Evolutionary conservation across 1,140 invertebrate genomes (phyloP).

Genomic region (Stratiolaelaps scimitus): DNA sequence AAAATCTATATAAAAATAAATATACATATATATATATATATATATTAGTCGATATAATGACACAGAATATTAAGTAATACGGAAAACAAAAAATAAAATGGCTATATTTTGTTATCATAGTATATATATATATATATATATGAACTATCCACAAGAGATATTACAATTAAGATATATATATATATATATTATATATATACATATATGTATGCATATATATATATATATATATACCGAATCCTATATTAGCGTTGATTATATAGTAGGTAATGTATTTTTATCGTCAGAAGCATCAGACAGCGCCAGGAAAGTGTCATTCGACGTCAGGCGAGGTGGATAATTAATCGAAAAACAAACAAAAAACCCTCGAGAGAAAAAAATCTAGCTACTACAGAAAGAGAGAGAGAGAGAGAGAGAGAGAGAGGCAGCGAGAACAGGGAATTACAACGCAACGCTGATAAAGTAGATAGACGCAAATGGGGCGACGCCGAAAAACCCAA

Average conservation of each 20-base stretch:
- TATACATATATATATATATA: neutral
- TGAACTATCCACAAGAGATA: no score
- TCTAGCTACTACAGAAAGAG: no score
- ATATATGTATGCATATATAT: neutral
- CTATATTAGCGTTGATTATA: neutral
- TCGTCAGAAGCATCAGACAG: neutral
- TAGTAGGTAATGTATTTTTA: neutral
- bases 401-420: no score
- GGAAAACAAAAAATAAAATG: neutral
- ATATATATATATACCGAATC: neutral
- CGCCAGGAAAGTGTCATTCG: neutral
- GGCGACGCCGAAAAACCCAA: neutral
- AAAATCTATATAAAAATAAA: neutral
- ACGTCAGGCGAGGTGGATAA: neutral
- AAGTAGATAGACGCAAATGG: neutral
- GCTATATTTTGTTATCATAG: conserved; percentile 28
- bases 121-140: conserved; percentile 26
- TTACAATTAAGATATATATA: no score
- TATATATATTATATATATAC: neutral
- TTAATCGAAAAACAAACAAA: no score
- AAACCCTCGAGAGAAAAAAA: no score
- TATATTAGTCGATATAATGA: neutral
- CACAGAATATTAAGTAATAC: neutral
- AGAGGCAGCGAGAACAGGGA: neutral
- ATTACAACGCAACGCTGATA: no score